Percentiles rank a stretch among this genome's conserved stretches.
phyloP scores from a whole-genome alignment of 2,888 invertebrate genomes.

The Lochmaea crataegi region DNA sequence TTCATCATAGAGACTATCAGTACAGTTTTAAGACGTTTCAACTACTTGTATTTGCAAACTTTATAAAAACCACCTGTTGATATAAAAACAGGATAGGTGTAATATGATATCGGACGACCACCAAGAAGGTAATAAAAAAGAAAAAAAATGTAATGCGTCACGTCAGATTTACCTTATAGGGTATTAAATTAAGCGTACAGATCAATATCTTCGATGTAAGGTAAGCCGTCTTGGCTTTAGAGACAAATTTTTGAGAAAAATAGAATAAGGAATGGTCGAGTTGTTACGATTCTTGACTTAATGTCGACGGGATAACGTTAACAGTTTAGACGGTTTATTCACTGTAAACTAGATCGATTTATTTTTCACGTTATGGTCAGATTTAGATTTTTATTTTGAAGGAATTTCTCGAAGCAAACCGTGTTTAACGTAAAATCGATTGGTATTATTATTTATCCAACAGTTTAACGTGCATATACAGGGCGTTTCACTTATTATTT shows the following conservation, averaged over 20 bases:
- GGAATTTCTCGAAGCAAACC: not conserved
- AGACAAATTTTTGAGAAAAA: conserved; percentile 25
- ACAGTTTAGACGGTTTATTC: conserved; percentile 14
- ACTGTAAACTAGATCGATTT: conserved; percentile 18
- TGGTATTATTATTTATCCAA: not conserved
- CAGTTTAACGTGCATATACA: not conserved
- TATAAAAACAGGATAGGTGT: conserved; percentile 51
- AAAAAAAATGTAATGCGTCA: conserved; percentile 48
- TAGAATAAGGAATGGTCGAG: conserved; percentile 19
- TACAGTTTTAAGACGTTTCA: not conserved
- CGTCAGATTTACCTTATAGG: conserved; percentile 50
- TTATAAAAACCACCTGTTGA: conserved; percentile 56
- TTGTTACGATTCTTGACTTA: conserved; percentile 17
- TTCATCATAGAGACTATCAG: not conserved
- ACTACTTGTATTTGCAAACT: conserved; percentile 44
- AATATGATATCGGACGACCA: conserved; percentile 56
- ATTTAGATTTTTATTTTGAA: not conserved
- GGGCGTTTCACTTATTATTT: not conserved
- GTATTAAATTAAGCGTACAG: conserved; percentile 54
- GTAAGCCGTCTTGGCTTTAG: conserved; percentile 41
- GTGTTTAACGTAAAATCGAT: not conserved
- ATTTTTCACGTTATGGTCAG: not conserved
- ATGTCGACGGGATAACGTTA: conserved; percentile 5
- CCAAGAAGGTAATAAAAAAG: conserved; percentile 53
- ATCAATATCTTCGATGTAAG: conserved; percentile 49